A percentile compares a stretch with the other conserved stretches of the same genome.
phyloP scores from a whole-genome alignment of 2,113 vertebrate species.

The Notechis scutatus region DNA sequence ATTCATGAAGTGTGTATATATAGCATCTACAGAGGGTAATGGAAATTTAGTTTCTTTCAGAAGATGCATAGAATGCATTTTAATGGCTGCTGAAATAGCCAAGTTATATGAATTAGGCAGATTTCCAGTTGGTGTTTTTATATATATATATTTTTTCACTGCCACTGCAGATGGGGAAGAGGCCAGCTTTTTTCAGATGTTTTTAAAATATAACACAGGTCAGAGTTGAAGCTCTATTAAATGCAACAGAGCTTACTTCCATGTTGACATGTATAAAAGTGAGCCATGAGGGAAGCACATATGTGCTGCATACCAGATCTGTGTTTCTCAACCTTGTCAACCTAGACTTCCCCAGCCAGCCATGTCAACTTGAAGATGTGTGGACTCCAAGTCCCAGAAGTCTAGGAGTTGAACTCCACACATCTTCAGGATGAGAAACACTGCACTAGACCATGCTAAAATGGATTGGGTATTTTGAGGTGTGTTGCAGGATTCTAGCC shows the following conservation, averaged over 20 bases:
- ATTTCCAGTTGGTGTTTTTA: neutral
- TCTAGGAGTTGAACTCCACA: neutral
- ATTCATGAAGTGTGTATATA: neutral
- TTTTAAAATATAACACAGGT: neutral
- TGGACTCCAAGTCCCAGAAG: neutral
- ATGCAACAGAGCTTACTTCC: neutral
- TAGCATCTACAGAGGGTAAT: neutral
- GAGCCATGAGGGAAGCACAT: neutral
- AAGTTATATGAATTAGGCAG: neutral
- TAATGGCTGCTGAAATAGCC: neutral
- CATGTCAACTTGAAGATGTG: no score
- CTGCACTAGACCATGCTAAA: neutral
- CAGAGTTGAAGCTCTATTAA: neutral
- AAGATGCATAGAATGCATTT: neutral
- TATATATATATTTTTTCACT: no score
- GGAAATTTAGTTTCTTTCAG: neutral
- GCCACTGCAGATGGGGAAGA: neutral
- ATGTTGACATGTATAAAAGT: neutral
- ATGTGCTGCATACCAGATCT: neutral
- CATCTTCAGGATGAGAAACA: neutral
- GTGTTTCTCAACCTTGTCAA: neutral
- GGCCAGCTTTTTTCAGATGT: neutral
- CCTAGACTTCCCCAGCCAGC: no score
- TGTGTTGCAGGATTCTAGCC: neutral
- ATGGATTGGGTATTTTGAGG: neutral